Percentiles rank a stretch among this genome's conserved stretches.
Evolutionary conservation across 2,888 invertebrate genomes (phyloP).

Genomic region (Drosophila mayaguana): DNA sequence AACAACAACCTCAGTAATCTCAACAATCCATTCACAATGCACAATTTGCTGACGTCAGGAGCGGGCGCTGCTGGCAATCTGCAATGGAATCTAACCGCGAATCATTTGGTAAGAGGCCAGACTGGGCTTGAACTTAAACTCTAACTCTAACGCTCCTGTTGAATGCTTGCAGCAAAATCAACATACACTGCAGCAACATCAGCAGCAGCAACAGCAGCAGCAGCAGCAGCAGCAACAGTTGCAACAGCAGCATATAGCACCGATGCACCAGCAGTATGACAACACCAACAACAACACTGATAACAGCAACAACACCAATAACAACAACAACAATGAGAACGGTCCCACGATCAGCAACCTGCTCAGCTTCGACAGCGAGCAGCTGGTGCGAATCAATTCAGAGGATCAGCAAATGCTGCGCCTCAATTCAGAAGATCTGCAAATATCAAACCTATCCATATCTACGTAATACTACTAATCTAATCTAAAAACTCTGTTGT

Average conservation of each 20-base stretch:
- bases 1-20: constrained; percentile 70
- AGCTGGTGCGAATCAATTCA: constrained; percentile 86
- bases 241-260: constrained; percentile 66
- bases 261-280: constrained; percentile 64
- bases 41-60: constrained; percentile 67
- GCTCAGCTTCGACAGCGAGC: constrained; percentile 86
- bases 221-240: constrained; percentile 59
- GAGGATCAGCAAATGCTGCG: constrained; percentile 86
- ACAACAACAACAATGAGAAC: constrained; percentile 68
- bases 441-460: constrained; percentile 85
- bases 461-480: constrained; percentile 75
- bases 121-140: neutral
- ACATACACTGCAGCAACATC: constrained; percentile 70
- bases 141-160: neutral
- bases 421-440: constrained; percentile 86
- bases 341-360: constrained; percentile 84
- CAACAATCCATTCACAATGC: constrained; percentile 76
- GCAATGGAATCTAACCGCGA: constrained; percentile 78
- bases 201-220: constrained; percentile 65
- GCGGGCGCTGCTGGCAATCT: constrained; percentile 53
- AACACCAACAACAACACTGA: constrained; percentile 35
- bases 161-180: constrained; percentile 58
- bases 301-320: constrained; percentile 48
- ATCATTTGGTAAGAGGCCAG: constrained; percentile 59
- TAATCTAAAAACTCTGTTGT: constrained; percentile 22